phyloP scores from a whole-genome alignment of 2,113 vertebrate genomes.

The Campylomormyrus tamandua region DNA sequence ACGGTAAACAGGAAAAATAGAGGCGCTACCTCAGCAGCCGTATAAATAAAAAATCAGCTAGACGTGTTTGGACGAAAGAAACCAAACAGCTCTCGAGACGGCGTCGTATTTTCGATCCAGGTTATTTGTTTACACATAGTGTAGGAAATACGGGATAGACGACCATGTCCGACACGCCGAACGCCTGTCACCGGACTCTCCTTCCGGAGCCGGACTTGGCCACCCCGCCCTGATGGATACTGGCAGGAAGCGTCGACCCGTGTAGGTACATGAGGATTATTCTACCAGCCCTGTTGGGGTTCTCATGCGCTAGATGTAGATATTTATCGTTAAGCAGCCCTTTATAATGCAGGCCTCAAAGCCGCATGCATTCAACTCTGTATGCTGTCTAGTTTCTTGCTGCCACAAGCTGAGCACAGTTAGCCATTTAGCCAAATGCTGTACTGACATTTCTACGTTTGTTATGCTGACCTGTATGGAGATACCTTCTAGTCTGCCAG shows the following conservation, averaged over 20 bases:
- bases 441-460: not conserved
- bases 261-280: not conserved
- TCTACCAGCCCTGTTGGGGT: not conserved
- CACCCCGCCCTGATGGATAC: not conserved
- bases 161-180: not conserved
- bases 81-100: not conserved
- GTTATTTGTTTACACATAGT: not conserved
- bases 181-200: not conserved
- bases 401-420: not conserved
- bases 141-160: not conserved
- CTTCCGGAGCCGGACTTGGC: not conserved
- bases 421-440: not conserved
- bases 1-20: not conserved
- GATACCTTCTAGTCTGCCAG: not conserved
- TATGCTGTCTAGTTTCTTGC: not conserved
- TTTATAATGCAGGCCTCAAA: not conserved
- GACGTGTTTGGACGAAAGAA: not conserved
- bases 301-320: not conserved
- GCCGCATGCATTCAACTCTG: not conserved
- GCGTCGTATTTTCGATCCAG: not conserved
- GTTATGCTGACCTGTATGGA: not conserved
- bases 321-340: not conserved
- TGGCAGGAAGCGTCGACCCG: not conserved
- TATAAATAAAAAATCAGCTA: not conserved
- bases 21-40: not conserved